Evolutionary conservation across 2,113 vertebrate species (phyloP).

Genomic region (Meles meles): DNA sequence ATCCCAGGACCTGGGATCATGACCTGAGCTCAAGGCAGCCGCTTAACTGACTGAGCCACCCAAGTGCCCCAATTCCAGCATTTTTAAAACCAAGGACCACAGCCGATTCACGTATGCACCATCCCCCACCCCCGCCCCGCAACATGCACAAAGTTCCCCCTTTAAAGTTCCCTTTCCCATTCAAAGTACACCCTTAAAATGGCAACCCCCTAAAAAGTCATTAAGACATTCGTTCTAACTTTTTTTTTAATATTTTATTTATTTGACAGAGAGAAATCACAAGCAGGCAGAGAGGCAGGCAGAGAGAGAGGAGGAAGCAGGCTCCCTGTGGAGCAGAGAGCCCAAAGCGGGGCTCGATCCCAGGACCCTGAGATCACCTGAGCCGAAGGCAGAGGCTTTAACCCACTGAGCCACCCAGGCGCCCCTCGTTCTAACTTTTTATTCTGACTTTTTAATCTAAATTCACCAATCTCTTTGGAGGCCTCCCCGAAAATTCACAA

Average conservation of each 20-base stretch:
- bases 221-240: neutral
- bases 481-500: constrained; percentile 33
- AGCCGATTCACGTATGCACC: neutral
- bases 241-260: too few species aligned
- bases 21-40: too few species aligned
- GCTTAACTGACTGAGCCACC: too few species aligned
- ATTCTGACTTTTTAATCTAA: neutral
- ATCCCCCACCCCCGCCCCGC: neutral
- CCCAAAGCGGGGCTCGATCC: too few species aligned
- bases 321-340: too few species aligned
- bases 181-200: neutral
- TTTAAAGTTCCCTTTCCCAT: neutral
- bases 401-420: too few species aligned
- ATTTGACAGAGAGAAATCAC: too few species aligned
- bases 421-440: neutral
- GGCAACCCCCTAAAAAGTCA: neutral
- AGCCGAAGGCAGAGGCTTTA: too few species aligned
- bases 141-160: neutral
- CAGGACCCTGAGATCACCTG: too few species aligned
- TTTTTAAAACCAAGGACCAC: neutral
- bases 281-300: too few species aligned
- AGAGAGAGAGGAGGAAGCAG: too few species aligned
- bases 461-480: constrained; percentile 30
- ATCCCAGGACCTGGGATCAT: too few species aligned
- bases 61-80: neutral